Evolutionary conservation across 2,888 invertebrate species (phyloP).

Genomic region (Xanthia togata): DNA sequence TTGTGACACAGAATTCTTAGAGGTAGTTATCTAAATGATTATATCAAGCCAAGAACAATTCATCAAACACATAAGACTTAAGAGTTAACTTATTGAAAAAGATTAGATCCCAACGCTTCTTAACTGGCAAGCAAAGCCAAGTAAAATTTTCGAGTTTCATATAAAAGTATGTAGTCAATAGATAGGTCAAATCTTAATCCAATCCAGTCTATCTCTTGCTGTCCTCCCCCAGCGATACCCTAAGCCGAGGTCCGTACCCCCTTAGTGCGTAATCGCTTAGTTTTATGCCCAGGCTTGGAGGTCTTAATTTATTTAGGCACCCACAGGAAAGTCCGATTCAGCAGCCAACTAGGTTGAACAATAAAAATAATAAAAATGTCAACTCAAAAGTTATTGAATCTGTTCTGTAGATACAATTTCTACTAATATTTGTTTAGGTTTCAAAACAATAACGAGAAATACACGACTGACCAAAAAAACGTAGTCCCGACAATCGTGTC

Average conservation of each 20-base stretch:
- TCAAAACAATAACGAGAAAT: constrained; percentile 36
- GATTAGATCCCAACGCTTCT: not conserved
- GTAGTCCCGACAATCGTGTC: constrained; percentile 66
- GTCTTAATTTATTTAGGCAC: too few relatives aligned
- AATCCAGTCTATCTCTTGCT: too few relatives aligned
- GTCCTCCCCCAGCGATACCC: too few relatives aligned
- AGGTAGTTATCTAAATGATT: not conserved
- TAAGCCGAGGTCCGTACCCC: too few relatives aligned
- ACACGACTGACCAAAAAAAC: constrained; percentile 37
- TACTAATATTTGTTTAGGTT: not conserved
- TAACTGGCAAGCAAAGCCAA: not conserved
- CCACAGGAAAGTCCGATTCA: too few relatives aligned
- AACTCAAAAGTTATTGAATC: not conserved
- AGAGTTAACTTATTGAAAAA: constrained; percentile 2
- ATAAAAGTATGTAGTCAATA: not conserved
- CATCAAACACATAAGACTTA: not conserved
- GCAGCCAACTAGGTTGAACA: too few relatives aligned
- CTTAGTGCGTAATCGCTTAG: too few relatives aligned
- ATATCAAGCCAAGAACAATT: not conserved
- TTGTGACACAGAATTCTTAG: constrained; percentile 12
- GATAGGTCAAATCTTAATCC: not conserved
- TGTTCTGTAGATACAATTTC: not conserved
- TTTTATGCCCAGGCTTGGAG: too few relatives aligned
- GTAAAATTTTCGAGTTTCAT: not conserved
- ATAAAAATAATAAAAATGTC: not conserved